Evolutionary conservation across 2,888 invertebrate genomes (phyloP).

Genomic region (Spicauda simplicius): DNA sequence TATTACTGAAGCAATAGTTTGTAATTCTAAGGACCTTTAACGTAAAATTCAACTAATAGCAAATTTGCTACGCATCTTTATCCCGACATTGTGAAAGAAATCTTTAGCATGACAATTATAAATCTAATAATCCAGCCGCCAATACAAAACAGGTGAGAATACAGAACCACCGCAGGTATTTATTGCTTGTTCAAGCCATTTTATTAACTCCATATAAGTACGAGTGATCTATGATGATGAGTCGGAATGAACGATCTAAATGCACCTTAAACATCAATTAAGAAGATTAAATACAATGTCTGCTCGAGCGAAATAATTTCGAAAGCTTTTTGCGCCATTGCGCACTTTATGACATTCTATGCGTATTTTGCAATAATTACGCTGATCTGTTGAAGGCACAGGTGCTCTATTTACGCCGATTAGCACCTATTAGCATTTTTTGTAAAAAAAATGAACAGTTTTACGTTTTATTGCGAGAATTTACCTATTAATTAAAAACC

Average conservation of each 20-base stretch:
- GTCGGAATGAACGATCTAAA: conserved; percentile 21
- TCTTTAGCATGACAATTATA: not conserved
- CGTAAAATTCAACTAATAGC: no score
- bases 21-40: no score
- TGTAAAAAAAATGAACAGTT: no score
- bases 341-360: conserved; percentile 26
- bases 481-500: no score
- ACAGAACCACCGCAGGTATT: conserved; percentile 14
- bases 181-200: conserved; percentile 31
- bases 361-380: conserved; percentile 28
- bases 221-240: conserved; percentile 34
- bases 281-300: conserved; percentile 34
- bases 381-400: conserved; percentile 1
- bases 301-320: conserved; percentile 12
- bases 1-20: no score
- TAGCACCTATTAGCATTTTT: no score
- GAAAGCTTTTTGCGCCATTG: conserved; percentile 30
- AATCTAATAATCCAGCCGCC: not conserved
- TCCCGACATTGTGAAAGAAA: no score
- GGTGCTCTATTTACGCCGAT: not conserved
- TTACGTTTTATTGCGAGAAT: no score
- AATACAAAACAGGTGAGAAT: conserved; percentile 8
- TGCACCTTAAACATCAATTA: conserved; percentile 35
- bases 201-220: conserved; percentile 32
- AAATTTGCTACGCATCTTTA: no score